Base-by-base conservation (phyloP, 64 coral and sea anemone species). In the Stichodactyla mertensii region DNA sequence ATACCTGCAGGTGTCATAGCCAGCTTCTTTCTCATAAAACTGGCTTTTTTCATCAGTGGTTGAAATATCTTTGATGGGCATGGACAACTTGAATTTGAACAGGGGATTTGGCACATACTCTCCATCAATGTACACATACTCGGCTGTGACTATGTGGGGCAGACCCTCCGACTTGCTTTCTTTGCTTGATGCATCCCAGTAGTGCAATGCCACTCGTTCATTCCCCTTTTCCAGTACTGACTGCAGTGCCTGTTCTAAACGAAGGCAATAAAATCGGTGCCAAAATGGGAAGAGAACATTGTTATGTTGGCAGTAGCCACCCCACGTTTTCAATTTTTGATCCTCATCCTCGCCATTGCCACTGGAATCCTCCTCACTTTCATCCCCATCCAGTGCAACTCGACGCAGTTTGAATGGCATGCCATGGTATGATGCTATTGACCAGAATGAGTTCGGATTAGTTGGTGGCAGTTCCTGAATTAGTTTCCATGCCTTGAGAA, bases 251-350 rank as follows among this genome's bases (percentile, higher is more conserved):
- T 66, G 83, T 64, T 85, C 83, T 45, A 85, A 51, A 85, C 83
- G 83, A 85, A 64, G 58, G 83, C 83, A 85, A 85, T 85, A 85
- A 62, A 85, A 51, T 85, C 83, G 83, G 83, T 85, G 83, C 83
- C 83, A 85, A 85, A 85, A 85, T 85, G 83, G 83, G 83, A 85
- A 85, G 83, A 85, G 83, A 85, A 64, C 83, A 85, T 85, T 85
- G 57, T 12, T 59, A 85, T 85, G 83, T 85, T 85, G 83, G 83
- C 83, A 85, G 83, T 85, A 85, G 83, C 83, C 83, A 85, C 83
- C 83, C 83, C 83, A 85, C 2, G 10, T 85, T 85, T 7, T 20
- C 71, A 3, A 9, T 0, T 83, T 57, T 57, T 13, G 82, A 53
- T 57, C 82, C 82, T 83, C 6, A 14, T 83, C 83, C 55, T 60